These are phyloP conservation scores for Porites divaricata DNA, from an alignment of 92 coral and sea anemone species.

Conservation along the genomic window DNA sequence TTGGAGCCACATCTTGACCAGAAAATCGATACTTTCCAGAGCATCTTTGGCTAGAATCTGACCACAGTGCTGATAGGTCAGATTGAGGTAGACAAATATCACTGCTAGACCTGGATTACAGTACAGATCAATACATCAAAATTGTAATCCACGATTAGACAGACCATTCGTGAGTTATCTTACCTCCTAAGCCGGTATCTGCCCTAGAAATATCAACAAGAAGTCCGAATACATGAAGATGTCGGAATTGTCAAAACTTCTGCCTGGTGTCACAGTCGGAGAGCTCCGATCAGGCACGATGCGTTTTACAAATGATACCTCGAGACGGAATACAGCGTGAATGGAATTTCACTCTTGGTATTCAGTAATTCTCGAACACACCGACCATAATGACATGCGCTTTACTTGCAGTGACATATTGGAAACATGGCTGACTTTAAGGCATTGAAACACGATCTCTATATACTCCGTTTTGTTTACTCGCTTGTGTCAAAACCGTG, in stretches of 20 bases:
- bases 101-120: slow-evolving; percentile 15
- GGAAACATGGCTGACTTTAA: background rate
- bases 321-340: background rate
- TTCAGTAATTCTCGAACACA: background rate
- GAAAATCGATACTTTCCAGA: background rate
- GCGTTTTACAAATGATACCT: background rate
- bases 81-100: background rate
- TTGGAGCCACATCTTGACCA: slow-evolving; percentile 11
- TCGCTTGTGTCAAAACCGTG: slow-evolving; percentile 27
- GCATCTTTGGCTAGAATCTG: background rate
- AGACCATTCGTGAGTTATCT: background rate
- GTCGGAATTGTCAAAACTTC: background rate
- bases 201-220: slow-evolving; percentile 1
- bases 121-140: background rate
- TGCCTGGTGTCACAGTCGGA: background rate
- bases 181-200: slow-evolving; percentile 19
- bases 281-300: background rate
- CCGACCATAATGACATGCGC: background rate
- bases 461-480: slow-evolving; percentile 11
- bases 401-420: background rate
- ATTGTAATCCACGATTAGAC: background rate
- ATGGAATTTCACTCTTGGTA: slow-evolving; percentile 2
- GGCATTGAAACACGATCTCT: slow-evolving; percentile 2
- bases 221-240: slow-evolving; percentile 6
- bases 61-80: background rate